A percentile compares a stretch with the other conserved stretches of the same genome.
phyloP scores from a whole-genome alignment of 2,888 invertebrate genomes.

The Drosophila helvetica region DNA sequence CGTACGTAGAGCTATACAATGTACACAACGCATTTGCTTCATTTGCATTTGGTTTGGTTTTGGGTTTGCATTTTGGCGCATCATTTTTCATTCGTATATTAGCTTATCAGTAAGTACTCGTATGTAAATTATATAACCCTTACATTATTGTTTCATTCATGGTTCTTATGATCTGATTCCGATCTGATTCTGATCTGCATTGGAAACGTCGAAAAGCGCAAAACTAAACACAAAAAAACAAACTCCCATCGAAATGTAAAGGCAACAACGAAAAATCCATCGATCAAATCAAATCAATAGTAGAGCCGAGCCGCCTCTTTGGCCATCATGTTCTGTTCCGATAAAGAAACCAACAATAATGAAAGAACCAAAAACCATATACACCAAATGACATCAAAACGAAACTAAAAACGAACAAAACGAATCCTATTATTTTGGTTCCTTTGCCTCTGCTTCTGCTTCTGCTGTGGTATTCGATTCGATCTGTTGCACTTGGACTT shows the following conservation, averaged over 20 bases:
- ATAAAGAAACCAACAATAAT: conserved; percentile 36
- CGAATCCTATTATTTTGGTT: conserved; percentile 23
- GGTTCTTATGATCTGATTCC: conserved; percentile 29
- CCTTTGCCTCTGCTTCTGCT: conserved; percentile 9
- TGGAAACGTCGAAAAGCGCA: conserved; percentile 27
- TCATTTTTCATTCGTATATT: conserved; percentile 61
- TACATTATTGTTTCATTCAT: conserved; percentile 38
- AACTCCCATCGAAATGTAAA: conserved; percentile 22
- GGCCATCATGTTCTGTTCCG: conserved; percentile 8
- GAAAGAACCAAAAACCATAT: conserved; percentile 56
- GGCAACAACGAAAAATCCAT: conserved; percentile 31
- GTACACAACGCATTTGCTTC: conserved; percentile 49
- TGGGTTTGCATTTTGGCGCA: conserved; percentile 65
- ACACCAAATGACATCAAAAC: conserved; percentile 72
- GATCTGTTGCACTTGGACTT: conserved; percentile 48
- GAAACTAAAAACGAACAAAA: conserved; percentile 51
- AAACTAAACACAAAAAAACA: conserved; percentile 18
- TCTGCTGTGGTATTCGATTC: conserved; percentile 32
- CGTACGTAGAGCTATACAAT: conserved; percentile 48
- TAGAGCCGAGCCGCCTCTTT: neutral
- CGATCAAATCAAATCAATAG: neutral
- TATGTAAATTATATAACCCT: conserved; percentile 49
- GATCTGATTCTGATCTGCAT: conserved; percentile 22
- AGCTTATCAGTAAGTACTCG: conserved; percentile 44
- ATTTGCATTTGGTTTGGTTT: conserved; percentile 42